These are phyloP conservation scores for Loripinus fragilis DNA, from an alignment of 2,888 invertebrate genomes.

Conservation along the genomic window DNA sequence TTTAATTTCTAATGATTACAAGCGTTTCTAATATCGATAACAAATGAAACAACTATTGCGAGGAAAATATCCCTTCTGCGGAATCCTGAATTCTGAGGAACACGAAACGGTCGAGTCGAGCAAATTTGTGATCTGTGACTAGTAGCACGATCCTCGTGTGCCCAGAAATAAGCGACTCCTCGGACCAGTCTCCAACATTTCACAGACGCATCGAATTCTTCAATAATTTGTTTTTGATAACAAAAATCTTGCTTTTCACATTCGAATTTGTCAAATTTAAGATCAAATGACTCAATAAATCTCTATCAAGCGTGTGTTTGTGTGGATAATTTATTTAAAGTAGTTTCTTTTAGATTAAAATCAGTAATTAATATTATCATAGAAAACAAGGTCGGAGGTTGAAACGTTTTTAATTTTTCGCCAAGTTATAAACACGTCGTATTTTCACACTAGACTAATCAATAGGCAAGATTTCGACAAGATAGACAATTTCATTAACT, in stretches of 20 bases:
- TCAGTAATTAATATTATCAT: slow-evolving; percentile 22
- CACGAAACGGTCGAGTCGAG: too few relatives aligned
- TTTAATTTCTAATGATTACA: slow-evolving; percentile 22
- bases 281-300: slow-evolving; percentile 22
- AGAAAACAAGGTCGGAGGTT: slow-evolving; percentile 20
- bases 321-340: slow-evolving; percentile 22
- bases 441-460: slow-evolving; percentile 14
- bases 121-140: too few relatives aligned
- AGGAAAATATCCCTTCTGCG: too few relatives aligned
- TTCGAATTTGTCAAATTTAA: slow-evolving; percentile 6
- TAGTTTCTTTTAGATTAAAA: slow-evolving; percentile 13
- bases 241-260: too few relatives aligned
- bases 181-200: too few relatives aligned
- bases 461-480: slow-evolving; percentile 1
- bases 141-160: too few relatives aligned
- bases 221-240: too few relatives aligned
- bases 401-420: slow-evolving; percentile 21
- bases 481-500: slow-evolving; percentile 16
- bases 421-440: slow-evolving; percentile 16
- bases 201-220: too few relatives aligned
- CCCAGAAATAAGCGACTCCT: too few relatives aligned
- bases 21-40: slow-evolving; percentile 18
- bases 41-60: not conserved
- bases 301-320: slow-evolving; percentile 17
- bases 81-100: too few relatives aligned